A percentile compares a stretch with the other conserved stretches of the same genome.
These are phyloP conservation scores for Plemyria rubiginata DNA, from an alignment of 2,888 invertebrate genomes.

Conservation along the genomic window DNA sequence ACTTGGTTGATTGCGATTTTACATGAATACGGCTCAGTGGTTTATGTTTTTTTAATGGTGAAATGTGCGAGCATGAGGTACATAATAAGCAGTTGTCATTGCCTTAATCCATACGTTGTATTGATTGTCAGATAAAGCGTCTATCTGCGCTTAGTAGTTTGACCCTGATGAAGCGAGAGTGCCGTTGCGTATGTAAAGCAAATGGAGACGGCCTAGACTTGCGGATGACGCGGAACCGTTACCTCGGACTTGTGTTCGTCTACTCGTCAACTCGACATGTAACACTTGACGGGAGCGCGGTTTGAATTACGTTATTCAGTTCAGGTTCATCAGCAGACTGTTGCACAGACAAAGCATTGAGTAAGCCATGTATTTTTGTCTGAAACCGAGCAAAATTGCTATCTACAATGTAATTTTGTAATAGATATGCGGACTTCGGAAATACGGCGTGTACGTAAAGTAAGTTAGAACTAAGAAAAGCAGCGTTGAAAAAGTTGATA, in stretches of 20 bases:
- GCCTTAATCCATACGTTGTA: background rate
- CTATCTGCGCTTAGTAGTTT: slow-evolving; percentile 19
- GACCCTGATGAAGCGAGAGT: slow-evolving; percentile 34
- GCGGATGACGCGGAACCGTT: slow-evolving; percentile 26
- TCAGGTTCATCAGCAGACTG: slow-evolving; percentile 6
- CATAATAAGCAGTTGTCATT: too few species aligned
- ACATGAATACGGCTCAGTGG: too few species aligned
- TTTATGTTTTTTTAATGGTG: too few species aligned
- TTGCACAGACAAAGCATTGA: background rate
- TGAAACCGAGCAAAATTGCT: background rate
- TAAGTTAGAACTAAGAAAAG: background rate
- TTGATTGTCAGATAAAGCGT: slow-evolving; percentile 10
- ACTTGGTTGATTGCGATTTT: too few species aligned
- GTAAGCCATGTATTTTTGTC: background rate
- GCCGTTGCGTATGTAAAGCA: slow-evolving; percentile 51
- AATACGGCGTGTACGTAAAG: background rate
- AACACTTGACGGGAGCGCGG: slow-evolving; percentile 26
- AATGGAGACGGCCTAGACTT: slow-evolving; percentile 38
- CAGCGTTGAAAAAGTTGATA: slow-evolving; percentile 1
- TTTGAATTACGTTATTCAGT: slow-evolving; percentile 9
- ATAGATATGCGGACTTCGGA: background rate
- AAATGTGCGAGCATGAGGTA: too few species aligned
- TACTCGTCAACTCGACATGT: slow-evolving; percentile 16
- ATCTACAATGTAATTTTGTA: background rate
- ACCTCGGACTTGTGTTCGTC: slow-evolving; percentile 16